Percentiles rank a stretch among this genome's conserved stretches.
Evolutionary conservation across 1,140 invertebrate genomes (phyloP).

Genomic region (Brachionus manjavacas): DNA sequence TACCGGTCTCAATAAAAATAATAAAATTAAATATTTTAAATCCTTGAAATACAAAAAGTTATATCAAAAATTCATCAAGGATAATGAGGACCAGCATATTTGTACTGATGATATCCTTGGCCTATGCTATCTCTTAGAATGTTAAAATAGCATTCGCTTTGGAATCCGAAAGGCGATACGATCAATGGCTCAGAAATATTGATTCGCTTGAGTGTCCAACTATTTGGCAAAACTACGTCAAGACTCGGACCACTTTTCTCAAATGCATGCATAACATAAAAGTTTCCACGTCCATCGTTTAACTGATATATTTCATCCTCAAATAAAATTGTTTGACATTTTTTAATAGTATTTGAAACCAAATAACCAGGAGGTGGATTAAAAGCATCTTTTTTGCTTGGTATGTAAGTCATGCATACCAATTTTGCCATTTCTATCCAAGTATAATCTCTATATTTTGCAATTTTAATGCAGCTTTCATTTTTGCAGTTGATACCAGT

Average conservation of each 20-base stretch:
- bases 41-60: no score
- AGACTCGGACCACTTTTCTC: not conserved
- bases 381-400: not conserved
- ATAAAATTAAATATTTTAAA: no score
- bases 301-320: not conserved
- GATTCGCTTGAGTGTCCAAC: not conserved
- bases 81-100: not conserved
- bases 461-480: not conserved
- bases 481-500: not conserved
- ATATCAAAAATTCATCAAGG: not conserved
- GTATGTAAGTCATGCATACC: not conserved
- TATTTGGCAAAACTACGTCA: not conserved
- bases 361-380: not conserved
- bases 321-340: not conserved
- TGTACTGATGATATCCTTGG: slow-evolving; percentile 1
- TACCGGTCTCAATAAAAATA: no score
- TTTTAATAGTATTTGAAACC: not conserved
- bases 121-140: not conserved
- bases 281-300: not conserved
- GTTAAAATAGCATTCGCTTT: not conserved
- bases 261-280: slow-evolving; percentile 3
- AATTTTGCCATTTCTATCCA: not conserved
- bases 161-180: not conserved
- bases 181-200: not conserved
- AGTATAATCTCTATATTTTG: not conserved